These are phyloP conservation scores for Sorex maritimensis DNA, from an alignment of 2,797 vertebrate species.

Conservation along the genomic window DNA sequence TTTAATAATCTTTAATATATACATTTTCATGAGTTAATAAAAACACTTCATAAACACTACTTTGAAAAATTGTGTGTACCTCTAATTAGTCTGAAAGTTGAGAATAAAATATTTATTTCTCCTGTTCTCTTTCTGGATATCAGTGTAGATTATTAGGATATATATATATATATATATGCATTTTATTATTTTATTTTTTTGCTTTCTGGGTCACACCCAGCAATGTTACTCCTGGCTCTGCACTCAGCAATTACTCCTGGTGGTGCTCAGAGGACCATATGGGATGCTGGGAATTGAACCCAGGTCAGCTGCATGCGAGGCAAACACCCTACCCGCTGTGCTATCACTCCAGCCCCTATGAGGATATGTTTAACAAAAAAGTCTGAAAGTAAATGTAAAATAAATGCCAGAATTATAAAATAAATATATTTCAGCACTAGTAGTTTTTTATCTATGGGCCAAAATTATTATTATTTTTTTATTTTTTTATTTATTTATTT, in stretches of 20 bases:
- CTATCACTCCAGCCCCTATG: neutral
- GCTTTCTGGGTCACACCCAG: too few relatives aligned
- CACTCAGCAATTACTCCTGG: too few relatives aligned
- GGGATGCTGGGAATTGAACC: too few relatives aligned
- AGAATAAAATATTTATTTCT: neutral
- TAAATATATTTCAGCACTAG: neutral
- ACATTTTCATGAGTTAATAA: neutral
- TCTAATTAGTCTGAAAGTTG: conserved; percentile 9
- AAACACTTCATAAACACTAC: conserved; percentile 2
- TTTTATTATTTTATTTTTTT: too few relatives aligned
- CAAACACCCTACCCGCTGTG: too few relatives aligned
- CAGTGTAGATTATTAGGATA: neutral
- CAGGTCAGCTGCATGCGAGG: too few relatives aligned
- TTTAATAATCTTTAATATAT: neutral
- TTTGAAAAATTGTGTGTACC: neutral
- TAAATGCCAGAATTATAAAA: neutral
- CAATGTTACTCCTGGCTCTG: too few relatives aligned
- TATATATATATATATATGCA: too few relatives aligned
- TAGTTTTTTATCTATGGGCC: too few relatives aligned
- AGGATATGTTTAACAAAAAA: neutral
- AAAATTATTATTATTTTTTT: too few relatives aligned
- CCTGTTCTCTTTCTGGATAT: neutral
- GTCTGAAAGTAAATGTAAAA: neutral
- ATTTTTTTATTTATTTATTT: too few relatives aligned
- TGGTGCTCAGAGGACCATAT: too few relatives aligned